Conservation (phyloP, 2,888 invertebrate genomes). For the Nomada lathburiana region DNA sequence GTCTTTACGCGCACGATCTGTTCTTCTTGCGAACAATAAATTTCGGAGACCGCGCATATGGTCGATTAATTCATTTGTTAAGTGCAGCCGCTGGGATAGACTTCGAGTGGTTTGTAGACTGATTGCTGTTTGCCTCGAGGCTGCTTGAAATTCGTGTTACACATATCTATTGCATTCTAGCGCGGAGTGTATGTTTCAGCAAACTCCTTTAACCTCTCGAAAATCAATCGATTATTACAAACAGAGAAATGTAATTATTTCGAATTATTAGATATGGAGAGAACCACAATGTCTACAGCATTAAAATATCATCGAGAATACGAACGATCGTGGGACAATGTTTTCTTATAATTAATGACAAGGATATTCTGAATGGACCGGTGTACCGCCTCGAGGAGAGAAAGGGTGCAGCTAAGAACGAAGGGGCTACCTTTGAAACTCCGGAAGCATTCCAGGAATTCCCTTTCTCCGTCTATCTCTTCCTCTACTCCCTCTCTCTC, state of each 20-base stretch:
- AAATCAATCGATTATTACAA: too few species aligned
- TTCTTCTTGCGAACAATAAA: background rate
- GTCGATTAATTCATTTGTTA: slow-evolving; percentile 17
- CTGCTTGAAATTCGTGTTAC: background rate
- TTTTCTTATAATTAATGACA: slow-evolving; percentile 83
- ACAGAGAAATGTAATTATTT: too few species aligned
- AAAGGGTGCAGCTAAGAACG: slow-evolving; percentile 80
- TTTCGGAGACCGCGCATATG: too few species aligned
- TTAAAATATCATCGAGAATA: slow-evolving; percentile 70
- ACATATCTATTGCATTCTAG: background rate
- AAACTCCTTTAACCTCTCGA: too few species aligned
- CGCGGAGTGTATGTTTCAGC: background rate
- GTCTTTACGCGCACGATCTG: slow-evolving; percentile 13
- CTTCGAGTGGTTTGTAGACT: background rate
- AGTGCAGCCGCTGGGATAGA: background rate
- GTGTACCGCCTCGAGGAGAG: slow-evolving; percentile 77
- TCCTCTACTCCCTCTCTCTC: background rate
- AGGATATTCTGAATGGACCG: slow-evolving; percentile 78
- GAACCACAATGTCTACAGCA: slow-evolving; percentile 12
- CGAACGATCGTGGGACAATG: slow-evolving; percentile 75
- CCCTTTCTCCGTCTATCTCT: slow-evolving; percentile 48
- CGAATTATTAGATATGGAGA: too few species aligned
- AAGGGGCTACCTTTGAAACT: slow-evolving; percentile 73
- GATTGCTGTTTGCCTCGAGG: slow-evolving; percentile 8
- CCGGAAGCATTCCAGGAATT: slow-evolving; percentile 76